These are phyloP conservation scores for Nanger granti DNA, from an alignment of 2,113 vertebrate species.

Conservation along the genomic window DNA sequence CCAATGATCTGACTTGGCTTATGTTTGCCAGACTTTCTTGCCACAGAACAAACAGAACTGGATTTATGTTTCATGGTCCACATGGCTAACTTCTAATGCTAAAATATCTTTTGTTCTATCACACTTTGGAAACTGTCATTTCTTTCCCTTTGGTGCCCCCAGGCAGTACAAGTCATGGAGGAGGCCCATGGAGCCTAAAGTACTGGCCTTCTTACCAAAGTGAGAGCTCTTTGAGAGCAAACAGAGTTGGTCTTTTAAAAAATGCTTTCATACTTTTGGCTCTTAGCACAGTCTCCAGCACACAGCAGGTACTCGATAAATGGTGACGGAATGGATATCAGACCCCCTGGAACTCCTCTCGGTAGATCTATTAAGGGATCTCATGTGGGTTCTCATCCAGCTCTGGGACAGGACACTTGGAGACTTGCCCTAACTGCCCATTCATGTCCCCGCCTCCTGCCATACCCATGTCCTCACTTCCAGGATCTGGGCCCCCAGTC, in stretches of 20 bases:
- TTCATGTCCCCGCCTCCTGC: background rate
- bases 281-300: background rate
- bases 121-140: background rate
- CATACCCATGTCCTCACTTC: background rate
- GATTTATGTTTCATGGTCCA: background rate
- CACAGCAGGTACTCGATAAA: background rate
- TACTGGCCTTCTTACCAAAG: background rate
- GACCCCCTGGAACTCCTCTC: background rate
- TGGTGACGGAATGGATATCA: background rate
- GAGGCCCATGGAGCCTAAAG: background rate
- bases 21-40: background rate
- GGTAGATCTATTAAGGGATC: background rate
- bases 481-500: background rate
- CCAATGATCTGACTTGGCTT: background rate
- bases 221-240: background rate
- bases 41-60: background rate
- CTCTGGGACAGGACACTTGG: background rate
- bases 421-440: background rate
- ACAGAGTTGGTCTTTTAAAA: background rate
- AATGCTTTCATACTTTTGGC: background rate
- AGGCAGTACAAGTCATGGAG: background rate
- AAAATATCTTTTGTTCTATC: background rate
- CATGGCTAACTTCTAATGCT: background rate
- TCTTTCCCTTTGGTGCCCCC: background rate
- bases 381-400: background rate